phyloP scores from a whole-genome alignment of 1,140 invertebrate genomes.

The Drosophila novamexicana region DNA sequence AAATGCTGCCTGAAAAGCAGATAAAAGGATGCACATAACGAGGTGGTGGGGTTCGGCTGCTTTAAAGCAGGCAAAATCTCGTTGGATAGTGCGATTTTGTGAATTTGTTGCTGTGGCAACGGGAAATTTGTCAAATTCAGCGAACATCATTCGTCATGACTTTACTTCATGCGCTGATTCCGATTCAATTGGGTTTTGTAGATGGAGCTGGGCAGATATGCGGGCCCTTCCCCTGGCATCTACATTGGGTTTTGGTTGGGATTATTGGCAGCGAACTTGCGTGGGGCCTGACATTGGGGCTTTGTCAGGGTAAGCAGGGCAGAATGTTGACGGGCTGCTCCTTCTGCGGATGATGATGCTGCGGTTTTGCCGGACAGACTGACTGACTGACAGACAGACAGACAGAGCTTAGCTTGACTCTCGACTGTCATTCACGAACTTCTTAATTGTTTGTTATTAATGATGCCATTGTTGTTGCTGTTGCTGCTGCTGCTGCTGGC shows the following conservation, averaged over 20 bases:
- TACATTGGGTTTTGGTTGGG: neutral
- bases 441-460: conserved; percentile 78
- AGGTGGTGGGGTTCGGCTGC: conserved; percentile 9
- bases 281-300: conserved; percentile 20
- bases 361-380: conserved; percentile 12
- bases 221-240: no score
- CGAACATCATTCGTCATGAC: conserved; percentile 66
- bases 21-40: conserved; percentile 53
- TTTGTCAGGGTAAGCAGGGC: conserved; percentile 21
- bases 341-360: conserved; percentile 9
- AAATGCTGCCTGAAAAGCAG: conserved; percentile 45
- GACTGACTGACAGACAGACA: neutral
- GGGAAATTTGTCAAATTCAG: conserved; percentile 64
- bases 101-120: conserved; percentile 34
- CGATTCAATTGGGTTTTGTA: conserved; percentile 41
- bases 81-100: no score
- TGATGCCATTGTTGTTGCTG: conserved; percentile 57
- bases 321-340: neutral
- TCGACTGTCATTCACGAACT: conserved; percentile 61
- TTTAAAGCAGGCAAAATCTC: neutral
- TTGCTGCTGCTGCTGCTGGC: conserved; percentile 34
- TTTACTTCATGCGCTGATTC: conserved; percentile 21
- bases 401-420: conserved; percentile 23
- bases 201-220: conserved; percentile 7
- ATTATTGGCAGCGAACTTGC: conserved; percentile 35